phyloP scores from a whole-genome alignment of 2,113 vertebrate species.

The Notarius quadriscutis region DNA sequence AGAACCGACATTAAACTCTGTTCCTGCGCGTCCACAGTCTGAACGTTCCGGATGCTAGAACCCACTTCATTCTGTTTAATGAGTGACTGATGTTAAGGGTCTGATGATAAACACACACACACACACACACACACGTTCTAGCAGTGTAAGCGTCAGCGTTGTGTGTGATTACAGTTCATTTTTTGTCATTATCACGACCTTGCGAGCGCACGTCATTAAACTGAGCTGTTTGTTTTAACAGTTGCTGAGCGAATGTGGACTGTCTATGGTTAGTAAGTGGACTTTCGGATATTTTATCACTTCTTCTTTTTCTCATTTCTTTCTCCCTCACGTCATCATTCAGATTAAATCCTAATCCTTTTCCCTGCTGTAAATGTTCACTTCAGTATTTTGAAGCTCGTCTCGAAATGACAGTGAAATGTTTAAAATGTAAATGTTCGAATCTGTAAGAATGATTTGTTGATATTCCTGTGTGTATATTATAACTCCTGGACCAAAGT shows the following conservation, averaged over 20 bases:
- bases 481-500: conserved; percentile 47
- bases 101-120: conserved; percentile 1
- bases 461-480: conserved; percentile 20
- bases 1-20: background rate
- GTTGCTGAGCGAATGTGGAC: conserved; percentile 56
- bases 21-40: background rate
- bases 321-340: background rate
- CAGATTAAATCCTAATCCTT: background rate
- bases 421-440: background rate
- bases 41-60: background rate
- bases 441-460: conserved; percentile 2
- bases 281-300: conserved; percentile 29
- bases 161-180: background rate
- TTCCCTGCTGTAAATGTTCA: background rate
- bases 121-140: background rate
- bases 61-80: background rate
- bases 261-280: conserved; percentile 47
- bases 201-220: background rate
- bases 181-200: background rate
- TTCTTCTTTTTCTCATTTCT: background rate
- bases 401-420: background rate
- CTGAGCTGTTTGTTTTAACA: conserved; percentile 31
- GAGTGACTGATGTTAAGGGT: background rate
- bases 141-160: background rate
- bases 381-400: conserved; percentile 50